A percentile compares a stretch with the other conserved stretches of the same genome.
Evolutionary conservation across 2,888 invertebrate genomes (phyloP).

Genomic region (Papilio demoleus): DNA sequence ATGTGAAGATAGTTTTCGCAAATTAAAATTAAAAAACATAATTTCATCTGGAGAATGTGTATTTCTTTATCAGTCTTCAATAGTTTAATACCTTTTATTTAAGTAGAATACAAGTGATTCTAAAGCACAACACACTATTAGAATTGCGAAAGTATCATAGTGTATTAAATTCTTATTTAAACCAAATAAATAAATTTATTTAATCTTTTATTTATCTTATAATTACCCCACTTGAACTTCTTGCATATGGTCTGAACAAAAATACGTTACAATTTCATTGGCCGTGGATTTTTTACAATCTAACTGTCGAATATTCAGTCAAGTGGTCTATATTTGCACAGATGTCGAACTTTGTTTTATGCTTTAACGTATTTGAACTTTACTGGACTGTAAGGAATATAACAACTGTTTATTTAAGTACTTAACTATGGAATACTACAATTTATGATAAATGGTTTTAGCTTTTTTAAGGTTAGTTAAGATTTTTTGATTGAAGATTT

Average conservation of each 20-base stretch:
- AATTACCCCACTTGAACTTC: slow-evolving; percentile 27
- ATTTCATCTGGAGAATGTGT: too few relatives aligned
- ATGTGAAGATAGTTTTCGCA: too few relatives aligned
- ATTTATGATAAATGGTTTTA: too few relatives aligned
- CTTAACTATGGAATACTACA: too few relatives aligned
- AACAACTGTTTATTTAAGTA: too few relatives aligned
- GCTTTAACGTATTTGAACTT: slow-evolving; percentile 16
- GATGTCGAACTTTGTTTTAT: slow-evolving; percentile 36
- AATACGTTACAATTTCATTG: slow-evolving; percentile 36
- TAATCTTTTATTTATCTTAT: not conserved
- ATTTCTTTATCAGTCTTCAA: too few relatives aligned
- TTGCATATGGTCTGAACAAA: slow-evolving; percentile 21
- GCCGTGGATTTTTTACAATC: slow-evolving; percentile 24
- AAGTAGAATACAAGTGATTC: too few relatives aligned
- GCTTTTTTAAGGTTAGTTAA: too few relatives aligned
- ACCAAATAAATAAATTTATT: not conserved
- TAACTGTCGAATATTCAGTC: slow-evolving; percentile 36
- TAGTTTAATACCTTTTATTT: too few relatives aligned
- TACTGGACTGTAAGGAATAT: not conserved
- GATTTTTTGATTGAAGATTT: too few relatives aligned
- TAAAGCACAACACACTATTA: not conserved
- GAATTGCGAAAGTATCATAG: not conserved
- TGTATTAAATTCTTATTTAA: not conserved
- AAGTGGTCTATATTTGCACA: slow-evolving; percentile 41
- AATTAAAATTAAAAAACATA: too few relatives aligned